Percentiles rank a stretch among this genome's conserved stretches.
These are phyloP conservation scores for Trigoniulus corallinus DNA, from an alignment of 1,140 invertebrate genomes.

Conservation along the genomic window DNA sequence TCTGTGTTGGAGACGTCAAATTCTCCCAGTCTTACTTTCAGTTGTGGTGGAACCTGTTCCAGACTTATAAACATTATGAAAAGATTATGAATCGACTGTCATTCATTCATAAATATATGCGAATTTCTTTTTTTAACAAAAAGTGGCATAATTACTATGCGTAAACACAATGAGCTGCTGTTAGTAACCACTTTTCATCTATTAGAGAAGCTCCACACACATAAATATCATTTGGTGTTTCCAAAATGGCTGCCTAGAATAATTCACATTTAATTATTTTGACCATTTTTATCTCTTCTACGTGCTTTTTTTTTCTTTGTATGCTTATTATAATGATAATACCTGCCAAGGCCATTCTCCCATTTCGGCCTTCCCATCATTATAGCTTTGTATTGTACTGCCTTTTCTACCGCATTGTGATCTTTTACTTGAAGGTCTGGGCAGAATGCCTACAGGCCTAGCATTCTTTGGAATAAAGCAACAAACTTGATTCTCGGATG, in stretches of 20 bases:
- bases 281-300: background rate
- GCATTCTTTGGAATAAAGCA: conserved; percentile 24
- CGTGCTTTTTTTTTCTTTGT: background rate
- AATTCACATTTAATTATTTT: conserved; percentile 1
- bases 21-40: conserved; percentile 32
- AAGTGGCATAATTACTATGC: conserved; percentile 21
- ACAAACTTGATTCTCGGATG: conserved; percentile 27
- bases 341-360: conserved; percentile 34
- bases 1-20: conserved; percentile 28
- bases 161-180: conserved; percentile 41
- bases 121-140: background rate
- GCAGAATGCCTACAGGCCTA: conserved; percentile 20
- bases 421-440: conserved; percentile 14
- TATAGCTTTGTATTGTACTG: conserved; percentile 3
- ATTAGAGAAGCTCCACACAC: conserved; percentile 38
- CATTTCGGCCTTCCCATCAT: conserved; percentile 25
- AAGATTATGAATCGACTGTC: background rate
- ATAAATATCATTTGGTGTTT: conserved; percentile 28
- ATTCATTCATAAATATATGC: too few species aligned
- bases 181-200: conserved; percentile 34
- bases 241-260: conserved; percentile 28
- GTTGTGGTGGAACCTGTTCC: conserved; percentile 3
- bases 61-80: background rate
- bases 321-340: conserved; percentile 12
- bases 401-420: conserved; percentile 23